Evolutionary conservation across 1,140 invertebrate genomes (phyloP), one percentile per base, ranked within the genome.

Genomic region (Chlorops oryzae): DNA sequence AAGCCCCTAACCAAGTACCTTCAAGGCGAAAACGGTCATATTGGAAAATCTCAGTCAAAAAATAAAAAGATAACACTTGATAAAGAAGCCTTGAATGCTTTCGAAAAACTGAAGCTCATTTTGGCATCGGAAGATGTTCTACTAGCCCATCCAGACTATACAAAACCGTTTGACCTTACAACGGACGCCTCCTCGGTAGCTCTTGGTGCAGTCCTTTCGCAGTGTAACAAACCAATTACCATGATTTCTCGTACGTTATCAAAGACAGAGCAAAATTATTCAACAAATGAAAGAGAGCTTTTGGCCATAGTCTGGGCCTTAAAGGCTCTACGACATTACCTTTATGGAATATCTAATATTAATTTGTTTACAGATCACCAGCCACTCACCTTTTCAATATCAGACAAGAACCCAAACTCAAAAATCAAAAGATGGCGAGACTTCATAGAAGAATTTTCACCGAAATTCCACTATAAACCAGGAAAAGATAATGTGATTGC

Each of bases 71-170:
- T 54, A 5, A 24, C 22, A 2, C 45, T 54, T 20, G 25, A 39
- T 22, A 27, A 40, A 32, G 24, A 34, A 6, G 38, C 60, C 47
- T 15, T 66, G 52, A n/a, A 61, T 10, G 57, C 67, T 10, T 74
- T 77, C 47, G 53, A 75, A 17, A 58, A 41, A 39, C 53, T 74
- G 17, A 75, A 73, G 65, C 47, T 65, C 32, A 57, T 63, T 25
- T 40, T 77, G 28, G 64, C 58, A 3, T 70, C 66, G 18, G 59
- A 73, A 21, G 68, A 70, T 3, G 54, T 77, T 20, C 52, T 76
- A 18, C 54, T 62, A 50, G 47, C 54, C 1, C 70, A 63, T 34
- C 65, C 69, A 2, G 59, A 73, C 37, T 71, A 65, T 47, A 32
- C 39, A 1, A 57, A 62, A 47, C 52, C 51, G 17, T 70, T 72